Base-by-base conservation (phyloP, 92 coral and sea anemone genomes). In the Desmophyllum pertusum region DNA sequence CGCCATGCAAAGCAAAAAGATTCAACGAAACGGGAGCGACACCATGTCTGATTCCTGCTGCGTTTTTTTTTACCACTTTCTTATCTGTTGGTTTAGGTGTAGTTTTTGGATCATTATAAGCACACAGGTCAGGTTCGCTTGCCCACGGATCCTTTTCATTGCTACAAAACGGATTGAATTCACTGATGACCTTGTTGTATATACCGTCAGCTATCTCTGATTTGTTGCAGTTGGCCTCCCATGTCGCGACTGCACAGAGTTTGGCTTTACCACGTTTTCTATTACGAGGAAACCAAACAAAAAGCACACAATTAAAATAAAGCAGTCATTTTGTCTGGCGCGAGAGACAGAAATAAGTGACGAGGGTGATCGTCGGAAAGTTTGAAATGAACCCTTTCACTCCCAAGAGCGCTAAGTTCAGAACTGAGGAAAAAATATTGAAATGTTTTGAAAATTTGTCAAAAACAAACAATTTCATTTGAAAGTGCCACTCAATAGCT, bases 201-300 rank as follows among this genome's bases (percentile, higher is more conserved):
- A 57, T n/a, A 57, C 30, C 14, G 13, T n/a, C 31, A 0, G 64
- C 64, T 31, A 17, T 8, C 6, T 57, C 64, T 21, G 64, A 57
- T 8, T 5, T 30, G 25, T 8, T 7, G 64, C 64, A 57, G 1
- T 23, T 23, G 6, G 11, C 25, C 31, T 57, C 13, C 64, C 64
- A 57, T 5, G 30, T 31, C 64, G 25, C 10, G 64, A n/a, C 21
- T 57, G 64, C 7, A 57, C 64, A 57, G 30, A n/a, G 6, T 57
- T 57, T 57, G 64, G 64, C 64, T 57, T 57, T 23, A 57, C 64
- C 63, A 55, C 63, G 63, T 21, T 55, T 55, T 30, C 63, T 55
- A 7, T 55, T 50, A 3, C 0, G 55, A 50, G 1, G 21, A 50
- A 55, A 55, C 7, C 10, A 55, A 23, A 19, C 21, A 2, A 55